Evolutionary conservation across 1,140 invertebrate genomes (phyloP).

Genomic region (Saccostrea cuccullata): DNA sequence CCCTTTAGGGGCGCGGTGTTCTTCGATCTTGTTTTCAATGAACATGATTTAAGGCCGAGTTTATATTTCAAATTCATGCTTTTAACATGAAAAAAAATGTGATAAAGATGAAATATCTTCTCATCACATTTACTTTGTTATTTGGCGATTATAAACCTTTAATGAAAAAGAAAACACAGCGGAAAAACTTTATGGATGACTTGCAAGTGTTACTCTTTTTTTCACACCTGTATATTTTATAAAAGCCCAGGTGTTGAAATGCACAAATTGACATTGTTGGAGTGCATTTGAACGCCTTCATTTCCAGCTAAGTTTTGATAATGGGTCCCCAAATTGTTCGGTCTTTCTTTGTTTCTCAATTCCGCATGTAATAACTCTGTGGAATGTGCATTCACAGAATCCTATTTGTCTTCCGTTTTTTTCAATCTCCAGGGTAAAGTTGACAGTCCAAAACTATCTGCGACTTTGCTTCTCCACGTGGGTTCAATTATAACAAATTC

Average conservation of each 20-base stretch:
- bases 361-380: conserved; percentile 18
- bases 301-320: conserved; percentile 31
- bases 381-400: conserved; percentile 32
- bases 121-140: neutral
- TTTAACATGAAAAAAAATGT: neutral
- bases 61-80: neutral
- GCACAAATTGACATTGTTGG: conserved; percentile 19
- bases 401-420: conserved; percentile 23
- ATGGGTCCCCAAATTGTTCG: neutral
- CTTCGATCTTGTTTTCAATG: neutral
- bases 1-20: neutral
- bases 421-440: conserved; percentile 29
- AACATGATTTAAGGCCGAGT: neutral
- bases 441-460: conserved; percentile 10
- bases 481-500: conserved; percentile 24
- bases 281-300: conserved; percentile 25
- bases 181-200: neutral
- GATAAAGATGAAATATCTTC: conserved; percentile 4
- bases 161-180: neutral
- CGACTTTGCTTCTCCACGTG: conserved; percentile 21
- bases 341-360: conserved; percentile 24
- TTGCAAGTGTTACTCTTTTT: neutral
- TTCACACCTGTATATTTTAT: conserved; percentile 30
- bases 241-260: conserved; percentile 30
- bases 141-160: neutral